phyloP scores from a whole-genome alignment of 2,797 vertebrate species.

The Pseudotriccus pelzelni region DNA sequence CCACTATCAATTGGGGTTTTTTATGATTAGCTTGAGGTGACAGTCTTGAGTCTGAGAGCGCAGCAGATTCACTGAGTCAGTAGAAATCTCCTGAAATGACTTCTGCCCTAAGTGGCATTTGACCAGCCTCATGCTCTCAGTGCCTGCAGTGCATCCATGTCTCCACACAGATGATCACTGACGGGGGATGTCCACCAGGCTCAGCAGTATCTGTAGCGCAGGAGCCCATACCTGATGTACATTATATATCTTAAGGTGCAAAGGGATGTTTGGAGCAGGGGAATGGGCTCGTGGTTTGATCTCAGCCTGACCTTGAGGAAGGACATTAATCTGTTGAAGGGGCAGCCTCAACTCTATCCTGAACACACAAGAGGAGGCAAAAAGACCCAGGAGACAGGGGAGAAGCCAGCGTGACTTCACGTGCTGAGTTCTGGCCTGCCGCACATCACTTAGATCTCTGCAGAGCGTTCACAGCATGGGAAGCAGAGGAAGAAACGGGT shows the following conservation, averaged over 20 bases:
- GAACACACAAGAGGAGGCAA: not conserved
- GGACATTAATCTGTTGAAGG: not conserved
- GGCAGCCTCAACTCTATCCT: not conserved
- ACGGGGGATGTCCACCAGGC: not conserved
- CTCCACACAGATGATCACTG: not conserved
- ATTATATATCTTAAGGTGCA: not conserved
- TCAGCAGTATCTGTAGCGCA: fast-evolving
- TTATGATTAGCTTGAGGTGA: not conserved
- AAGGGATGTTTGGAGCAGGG: not conserved
- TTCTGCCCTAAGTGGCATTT: slow-evolving; percentile 10
- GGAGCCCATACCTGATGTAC: not conserved
- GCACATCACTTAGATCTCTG: not conserved
- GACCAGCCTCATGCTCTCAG: not conserved
- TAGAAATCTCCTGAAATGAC: not conserved
- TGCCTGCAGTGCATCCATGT: fast-evolving
- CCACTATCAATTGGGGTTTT: not conserved
- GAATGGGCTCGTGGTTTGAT: not conserved
- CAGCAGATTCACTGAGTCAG: not conserved
- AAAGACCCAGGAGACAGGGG: not conserved
- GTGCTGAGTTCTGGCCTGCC: not conserved
- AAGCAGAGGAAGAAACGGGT: not conserved
- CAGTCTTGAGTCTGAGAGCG: not conserved
- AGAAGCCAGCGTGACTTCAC: not conserved
- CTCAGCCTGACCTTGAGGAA: not conserved
- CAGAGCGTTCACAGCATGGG: not conserved